Evolutionary conservation across 2,888 invertebrate species (phyloP).

Genomic region (Griposia aprilina): DNA sequence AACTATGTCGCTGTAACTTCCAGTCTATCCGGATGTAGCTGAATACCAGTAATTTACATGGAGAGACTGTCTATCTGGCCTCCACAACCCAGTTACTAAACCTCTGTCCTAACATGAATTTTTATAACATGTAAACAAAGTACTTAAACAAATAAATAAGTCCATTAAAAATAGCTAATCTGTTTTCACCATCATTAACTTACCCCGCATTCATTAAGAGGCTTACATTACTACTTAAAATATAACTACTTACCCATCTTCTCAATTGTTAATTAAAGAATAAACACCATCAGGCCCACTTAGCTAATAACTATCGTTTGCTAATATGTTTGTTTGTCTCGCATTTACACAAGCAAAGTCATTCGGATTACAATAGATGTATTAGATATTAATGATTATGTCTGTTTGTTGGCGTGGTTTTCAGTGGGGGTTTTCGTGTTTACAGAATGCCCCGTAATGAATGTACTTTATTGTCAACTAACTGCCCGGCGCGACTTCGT

Average conservation of each 20-base stretch:
- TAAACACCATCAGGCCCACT: conserved; percentile 49
- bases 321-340: conserved; percentile 67
- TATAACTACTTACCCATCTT: neutral
- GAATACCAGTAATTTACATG: neutral
- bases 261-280: conserved; percentile 49
- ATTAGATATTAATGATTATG: conserved; percentile 40
- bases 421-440: neutral
- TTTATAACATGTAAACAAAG: no score
- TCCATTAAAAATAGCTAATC: no score
- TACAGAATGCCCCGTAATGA: neutral
- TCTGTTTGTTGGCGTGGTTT: conserved; percentile 29
- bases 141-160: no score
- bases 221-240: conserved; percentile 26
- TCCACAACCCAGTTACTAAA: neutral
- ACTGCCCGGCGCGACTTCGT: neutral
- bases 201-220: neutral
- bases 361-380: conserved; percentile 30
- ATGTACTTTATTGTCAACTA: neutral
- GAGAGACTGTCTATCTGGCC: neutral
- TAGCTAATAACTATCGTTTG: conserved; percentile 62
- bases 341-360: conserved; percentile 39
- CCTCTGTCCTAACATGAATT: no score
- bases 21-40: neutral
- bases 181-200: neutral
- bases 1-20: neutral